Conservation (phyloP, 2,113 vertebrate genomes). For the Amphiprion ocellaris region DNA sequence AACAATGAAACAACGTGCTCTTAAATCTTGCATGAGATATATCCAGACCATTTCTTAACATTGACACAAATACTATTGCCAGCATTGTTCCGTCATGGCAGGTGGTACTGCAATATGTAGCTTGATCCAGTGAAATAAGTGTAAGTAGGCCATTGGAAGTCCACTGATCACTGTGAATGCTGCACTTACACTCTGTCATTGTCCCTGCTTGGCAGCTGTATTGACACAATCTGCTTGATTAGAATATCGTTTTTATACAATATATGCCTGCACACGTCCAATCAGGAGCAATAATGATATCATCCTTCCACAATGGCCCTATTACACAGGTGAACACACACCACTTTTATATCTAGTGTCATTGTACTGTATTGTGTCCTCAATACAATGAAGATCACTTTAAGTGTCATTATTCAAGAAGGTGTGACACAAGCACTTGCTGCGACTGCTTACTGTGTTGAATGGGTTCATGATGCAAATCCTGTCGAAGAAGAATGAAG, state of each 20-base stretch:
- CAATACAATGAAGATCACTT: conserved; percentile 32
- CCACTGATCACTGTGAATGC: conserved; percentile 24
- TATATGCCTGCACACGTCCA: conserved; percentile 23
- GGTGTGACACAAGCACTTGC: conserved; percentile 20
- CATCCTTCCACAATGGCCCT: conserved; percentile 36
- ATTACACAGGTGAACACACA: background rate
- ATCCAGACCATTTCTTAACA: background rate
- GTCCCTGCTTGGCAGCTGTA: conserved; percentile 53
- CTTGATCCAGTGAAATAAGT: conserved; percentile 28
- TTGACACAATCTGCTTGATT: conserved; percentile 36
- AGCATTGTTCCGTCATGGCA: conserved; percentile 43
- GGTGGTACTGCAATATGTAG: conserved; percentile 29
- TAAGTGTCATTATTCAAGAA: conserved; percentile 39
- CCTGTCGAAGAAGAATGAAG: background rate
- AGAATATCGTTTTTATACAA: conserved; percentile 53
- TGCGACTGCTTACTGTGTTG: background rate
- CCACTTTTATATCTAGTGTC: conserved; percentile 26
- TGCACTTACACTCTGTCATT: conserved; percentile 31
- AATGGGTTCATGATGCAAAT: conserved; percentile 35
- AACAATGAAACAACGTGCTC: background rate
- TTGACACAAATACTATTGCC: background rate
- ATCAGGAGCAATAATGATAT: conserved; percentile 47
- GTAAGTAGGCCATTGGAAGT: conserved; percentile 47
- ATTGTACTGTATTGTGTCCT: conserved; percentile 37
- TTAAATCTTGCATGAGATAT: background rate